Evolutionary conservation across 2,888 invertebrate genomes (phyloP).

Genomic region (Tromatobia lineatoria): DNA sequence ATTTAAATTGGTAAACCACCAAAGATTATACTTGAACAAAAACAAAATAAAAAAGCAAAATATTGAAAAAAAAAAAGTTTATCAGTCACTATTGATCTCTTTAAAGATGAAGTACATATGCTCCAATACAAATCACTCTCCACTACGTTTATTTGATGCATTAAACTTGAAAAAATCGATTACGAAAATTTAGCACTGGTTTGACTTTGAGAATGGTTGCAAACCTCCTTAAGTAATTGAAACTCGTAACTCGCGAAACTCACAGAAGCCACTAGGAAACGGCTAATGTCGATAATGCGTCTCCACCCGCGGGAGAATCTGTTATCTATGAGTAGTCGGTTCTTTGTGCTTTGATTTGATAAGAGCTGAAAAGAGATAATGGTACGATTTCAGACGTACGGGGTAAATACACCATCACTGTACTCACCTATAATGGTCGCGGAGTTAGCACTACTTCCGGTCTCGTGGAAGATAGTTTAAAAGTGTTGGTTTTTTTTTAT

Average conservation of each 20-base stretch:
- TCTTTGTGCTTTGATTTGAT: conserved; percentile 38
- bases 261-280: conserved; percentile 2
- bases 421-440: neutral
- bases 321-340: conserved; percentile 36
- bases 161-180: too few species aligned
- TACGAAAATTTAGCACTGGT: too few species aligned
- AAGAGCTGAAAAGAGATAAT: conserved; percentile 33
- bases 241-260: neutral
- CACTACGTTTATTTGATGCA: too few species aligned
- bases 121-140: too few species aligned
- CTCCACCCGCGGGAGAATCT: neutral
- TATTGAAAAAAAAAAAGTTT: too few species aligned
- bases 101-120: too few species aligned
- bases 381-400: neutral
- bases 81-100: too few species aligned
- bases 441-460: conserved; percentile 2
- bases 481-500: conserved; percentile 12
- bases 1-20: too few species aligned
- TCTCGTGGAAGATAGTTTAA: neutral
- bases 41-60: too few species aligned
- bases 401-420: neutral
- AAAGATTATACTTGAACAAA: too few species aligned
- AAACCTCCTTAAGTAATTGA: neutral
- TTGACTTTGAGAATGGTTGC: too few species aligned
- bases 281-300: neutral